Evolutionary conservation across 1,140 invertebrate species (phyloP), one percentile per base, ranked within the genome.

Genomic region (Heliothis virescens): DNA sequence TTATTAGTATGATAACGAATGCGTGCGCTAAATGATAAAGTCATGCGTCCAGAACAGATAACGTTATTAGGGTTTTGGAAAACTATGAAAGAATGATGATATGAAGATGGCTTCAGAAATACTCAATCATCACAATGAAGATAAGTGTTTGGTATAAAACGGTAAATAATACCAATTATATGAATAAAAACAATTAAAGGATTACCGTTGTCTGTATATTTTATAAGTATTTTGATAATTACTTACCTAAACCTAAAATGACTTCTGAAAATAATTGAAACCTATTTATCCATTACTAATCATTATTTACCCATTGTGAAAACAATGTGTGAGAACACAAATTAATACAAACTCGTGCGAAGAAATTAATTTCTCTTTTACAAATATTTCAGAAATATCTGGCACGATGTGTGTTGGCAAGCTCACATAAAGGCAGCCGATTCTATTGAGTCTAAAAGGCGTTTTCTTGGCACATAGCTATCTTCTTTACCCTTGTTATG

Each of bases 1-100:
- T 26, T 75, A 63, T 65, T 76, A 69, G 29, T 62, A 78, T 74
- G 77, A 60, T 82, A 82, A 79, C 72, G 77, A 82, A 82, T 78
- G 53, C 81, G 50, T 67, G 69, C 65, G 47, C 55, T 59, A 74
- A 82, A 79, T 55, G 75, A 77, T 71, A 78, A 62, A 82, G 73
- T 55, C 47, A 76, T 78, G 60, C 59, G 53, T 29, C 80, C 52
- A n/a, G 52, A 53, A n/a, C 63, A 16, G 57, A 26, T 12, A 67
- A 67, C 63, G 50, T 67, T 21, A 67, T 12, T 16, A 5, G 18
- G 18, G 34, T 48, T 67, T 12, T 18, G 63, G 11, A 57, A 9
- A 57, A 57, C 18, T 11, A 57, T 57, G 9, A 57, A 9, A 18
- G 34, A 65, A 18, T 34, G n/a, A 41, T 41, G 5, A 41, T 41